Evolutionary conservation across 2,113 vertebrate genomes (phyloP), one percentile per base, ranked within the genome.

Genomic region (Abramis brama): DNA sequence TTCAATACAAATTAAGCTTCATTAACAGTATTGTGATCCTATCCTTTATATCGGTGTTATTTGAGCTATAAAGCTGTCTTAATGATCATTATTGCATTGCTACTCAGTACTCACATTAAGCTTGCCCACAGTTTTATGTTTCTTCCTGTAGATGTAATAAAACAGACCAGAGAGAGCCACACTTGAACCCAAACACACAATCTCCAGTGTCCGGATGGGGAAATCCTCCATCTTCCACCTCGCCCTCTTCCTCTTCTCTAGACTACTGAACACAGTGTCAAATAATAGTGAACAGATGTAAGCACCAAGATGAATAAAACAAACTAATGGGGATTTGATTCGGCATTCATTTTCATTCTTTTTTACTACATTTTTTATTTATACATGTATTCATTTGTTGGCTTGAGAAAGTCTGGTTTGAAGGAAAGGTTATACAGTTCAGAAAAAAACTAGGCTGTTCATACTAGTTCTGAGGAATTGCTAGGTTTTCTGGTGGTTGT

Each of bases 101-200:
- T 25, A 90, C 92, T 90, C 6, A 97, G 13, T 25, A 90, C 92
- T 90, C 6, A 97, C 97, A 90, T 96, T 93, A 45, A 97, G 92
- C 79, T 91, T 93, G 5, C 95, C 87, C 66, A 95, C 83, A 0
- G 91, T 92, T 39, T 89, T 90, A 86, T 88, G 90, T 86, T 94
- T 96, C 91, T 89, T 96, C 76, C 89, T 94, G 88, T 97, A 95
- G 68, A 95, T 64, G 88, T 95, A 96, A 85, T 94, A 97, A 87
- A 94, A 96, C 68, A 96, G 84, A 8, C 96, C 93, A 6, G 96
- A 96, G 73, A 96, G 83, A 52, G 95, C 94, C 0, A 97, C 62
- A 90, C 95, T 97, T 86, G 95, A 93, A 25, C 96, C 96, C 50
- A 97, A 89, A 87, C 95, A 95, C 12, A 96, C 84, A 8, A 93